Conservation (phyloP, 2,888 invertebrate species). For the Drosophila incognita region DNA sequence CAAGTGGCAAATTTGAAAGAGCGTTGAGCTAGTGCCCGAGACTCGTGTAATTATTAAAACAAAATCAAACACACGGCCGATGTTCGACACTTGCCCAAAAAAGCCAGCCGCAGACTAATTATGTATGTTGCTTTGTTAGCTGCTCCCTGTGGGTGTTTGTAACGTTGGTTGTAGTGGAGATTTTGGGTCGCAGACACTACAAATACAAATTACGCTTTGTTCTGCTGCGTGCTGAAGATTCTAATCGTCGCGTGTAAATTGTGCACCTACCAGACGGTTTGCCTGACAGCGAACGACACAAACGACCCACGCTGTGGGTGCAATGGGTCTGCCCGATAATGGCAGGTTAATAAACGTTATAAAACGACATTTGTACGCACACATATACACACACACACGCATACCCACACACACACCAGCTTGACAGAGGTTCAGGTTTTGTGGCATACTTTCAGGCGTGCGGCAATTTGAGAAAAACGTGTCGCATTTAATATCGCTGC, state of each 20-base stretch:
- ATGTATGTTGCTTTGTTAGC: slow-evolving; percentile 43
- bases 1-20: slow-evolving; percentile 52
- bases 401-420: not conserved
- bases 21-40: slow-evolving; percentile 31
- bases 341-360: slow-evolving; percentile 78
- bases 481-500: slow-evolving; percentile 7
- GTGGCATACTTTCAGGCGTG: slow-evolving; percentile 15
- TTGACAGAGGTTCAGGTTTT: slow-evolving; percentile 1
- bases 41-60: slow-evolving; percentile 66
- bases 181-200: slow-evolving; percentile 36
- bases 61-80: slow-evolving; percentile 65
- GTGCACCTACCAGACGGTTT: slow-evolving; percentile 43
- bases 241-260: slow-evolving; percentile 68
- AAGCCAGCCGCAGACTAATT: slow-evolving; percentile 60
- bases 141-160: slow-evolving; percentile 20
- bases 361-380: slow-evolving; percentile 53
- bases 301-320: slow-evolving; percentile 34
- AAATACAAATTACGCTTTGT: slow-evolving; percentile 59
- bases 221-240: slow-evolving; percentile 73
- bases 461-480: slow-evolving; percentile 28
- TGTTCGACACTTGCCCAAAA: slow-evolving; percentile 40
- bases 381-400: slow-evolving; percentile 1
- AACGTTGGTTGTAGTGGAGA: slow-evolving; percentile 2
- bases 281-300: slow-evolving; percentile 29
- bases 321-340: slow-evolving; percentile 59